A percentile compares a stretch with the other conserved stretches of the same genome.
Conservation (phyloP, 2,888 invertebrate species). For the Drosophila bunnanda region DNA sequence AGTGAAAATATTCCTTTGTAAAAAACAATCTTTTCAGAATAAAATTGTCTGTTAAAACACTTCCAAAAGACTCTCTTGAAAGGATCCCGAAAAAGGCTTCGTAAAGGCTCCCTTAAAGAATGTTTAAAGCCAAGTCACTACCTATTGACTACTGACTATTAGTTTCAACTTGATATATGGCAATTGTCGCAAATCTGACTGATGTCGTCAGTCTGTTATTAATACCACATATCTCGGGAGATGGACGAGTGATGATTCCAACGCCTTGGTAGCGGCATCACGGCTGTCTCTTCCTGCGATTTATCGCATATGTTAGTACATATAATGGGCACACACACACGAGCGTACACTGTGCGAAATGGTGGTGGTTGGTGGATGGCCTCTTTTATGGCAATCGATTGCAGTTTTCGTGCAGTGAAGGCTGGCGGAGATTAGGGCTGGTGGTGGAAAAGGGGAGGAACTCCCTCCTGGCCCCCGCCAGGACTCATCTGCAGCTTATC, state of each 20-base stretch:
- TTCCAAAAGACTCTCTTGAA: rapidly evolving
- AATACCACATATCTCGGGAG: neutral
- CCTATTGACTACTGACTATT: neutral
- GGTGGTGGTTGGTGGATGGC: neutral
- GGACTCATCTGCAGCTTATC: slow-evolving; percentile 27
- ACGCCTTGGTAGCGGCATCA: neutral
- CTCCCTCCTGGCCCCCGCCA: slow-evolving; percentile 3
- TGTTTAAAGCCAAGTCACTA: neutral
- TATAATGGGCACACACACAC: slow-evolving; percentile 7
- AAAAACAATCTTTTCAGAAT: neutral
- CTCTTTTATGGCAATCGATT: slow-evolving; percentile 8
- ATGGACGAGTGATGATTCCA: neutral
- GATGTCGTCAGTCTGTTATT: slow-evolving; percentile 4
- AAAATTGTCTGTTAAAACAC: too few species aligned
- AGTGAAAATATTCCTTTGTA: neutral
- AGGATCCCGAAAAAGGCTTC: neutral
- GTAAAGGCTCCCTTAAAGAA: neutral
- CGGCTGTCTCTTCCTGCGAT: slow-evolving; percentile 13
- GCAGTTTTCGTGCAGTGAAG: slow-evolving; percentile 13
- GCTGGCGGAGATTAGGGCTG: slow-evolving; percentile 5
- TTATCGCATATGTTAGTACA: slow-evolving; percentile 23
- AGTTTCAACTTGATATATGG: neutral
- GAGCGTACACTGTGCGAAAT: slow-evolving; percentile 11
- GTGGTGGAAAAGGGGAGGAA: neutral
- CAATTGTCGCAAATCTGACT: neutral